A percentile compares a stretch with the other conserved stretches of the same genome.
Evolutionary conservation across 2,888 invertebrate species (phyloP).

Genomic region (Saturnia pavonia): DNA sequence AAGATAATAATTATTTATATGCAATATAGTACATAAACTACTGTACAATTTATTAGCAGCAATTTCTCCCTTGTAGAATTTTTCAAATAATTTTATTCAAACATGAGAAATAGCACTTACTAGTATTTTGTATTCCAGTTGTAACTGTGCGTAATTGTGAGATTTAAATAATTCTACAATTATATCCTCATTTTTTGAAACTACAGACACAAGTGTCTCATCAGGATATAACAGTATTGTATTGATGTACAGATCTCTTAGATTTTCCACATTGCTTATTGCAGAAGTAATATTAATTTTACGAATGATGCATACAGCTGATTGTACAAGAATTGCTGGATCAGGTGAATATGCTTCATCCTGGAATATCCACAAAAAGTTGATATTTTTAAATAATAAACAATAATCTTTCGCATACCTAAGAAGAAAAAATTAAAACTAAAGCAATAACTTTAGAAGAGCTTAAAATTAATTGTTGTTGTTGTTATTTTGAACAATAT

Average conservation of each 20-base stretch:
- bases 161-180: slow-evolving; percentile 47
- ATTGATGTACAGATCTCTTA: slow-evolving; percentile 50
- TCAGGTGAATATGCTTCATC: slow-evolving; percentile 28
- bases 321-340: slow-evolving; percentile 44
- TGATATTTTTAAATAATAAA: too few relatives aligned
- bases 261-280: slow-evolving; percentile 38
- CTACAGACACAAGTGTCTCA: slow-evolving; percentile 39
- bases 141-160: slow-evolving; percentile 40
- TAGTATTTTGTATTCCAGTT: slow-evolving; percentile 38
- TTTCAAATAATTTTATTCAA: neutral
- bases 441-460: too few relatives aligned
- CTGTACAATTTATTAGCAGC: neutral
- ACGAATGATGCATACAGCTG: slow-evolving; percentile 50
- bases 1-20: slow-evolving; percentile 21
- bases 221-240: slow-evolving; percentile 55
- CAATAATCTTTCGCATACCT: neutral
- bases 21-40: neutral
- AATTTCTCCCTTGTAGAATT: neutral
- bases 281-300: slow-evolving; percentile 45
- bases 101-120: slow-evolving; percentile 33
- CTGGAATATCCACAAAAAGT: slow-evolving; percentile 30
- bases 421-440: too few relatives aligned
- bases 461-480: too few relatives aligned
- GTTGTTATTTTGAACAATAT: neutral
- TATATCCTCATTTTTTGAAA: slow-evolving; percentile 36